A percentile compares a stretch with the other conserved stretches of the same genome.
Conservation (phyloP, 2,113 vertebrate species). For the Tetrax tetrax region DNA sequence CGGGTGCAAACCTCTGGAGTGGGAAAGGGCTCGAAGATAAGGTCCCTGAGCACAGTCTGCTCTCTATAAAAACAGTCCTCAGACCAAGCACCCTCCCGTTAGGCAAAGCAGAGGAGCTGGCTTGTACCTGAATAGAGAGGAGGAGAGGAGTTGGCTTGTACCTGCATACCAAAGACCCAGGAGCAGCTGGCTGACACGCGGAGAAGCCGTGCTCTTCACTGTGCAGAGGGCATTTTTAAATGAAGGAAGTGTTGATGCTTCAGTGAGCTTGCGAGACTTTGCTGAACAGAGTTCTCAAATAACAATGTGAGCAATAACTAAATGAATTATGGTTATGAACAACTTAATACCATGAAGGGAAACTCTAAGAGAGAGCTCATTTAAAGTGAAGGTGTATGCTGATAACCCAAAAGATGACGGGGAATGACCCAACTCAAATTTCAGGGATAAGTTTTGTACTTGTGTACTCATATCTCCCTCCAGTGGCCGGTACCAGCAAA, state of each 20-base stretch:
- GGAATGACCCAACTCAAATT: background rate
- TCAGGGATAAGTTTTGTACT: background rate
- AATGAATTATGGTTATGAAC: background rate
- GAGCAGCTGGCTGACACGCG: background rate
- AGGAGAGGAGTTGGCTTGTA: background rate
- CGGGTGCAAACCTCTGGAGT: background rate
- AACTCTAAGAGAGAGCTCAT: background rate
- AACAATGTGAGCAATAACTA: background rate
- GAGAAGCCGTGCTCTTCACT: background rate
- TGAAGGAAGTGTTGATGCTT: background rate
- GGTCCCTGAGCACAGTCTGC: background rate
- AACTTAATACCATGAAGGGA: background rate
- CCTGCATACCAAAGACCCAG: background rate
- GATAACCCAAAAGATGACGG: background rate
- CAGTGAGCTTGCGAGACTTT: background rate
- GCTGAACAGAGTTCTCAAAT: background rate
- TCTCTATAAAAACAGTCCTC: background rate
- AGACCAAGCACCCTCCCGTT: background rate
- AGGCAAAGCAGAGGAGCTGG: background rate
- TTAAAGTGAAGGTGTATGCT: background rate
- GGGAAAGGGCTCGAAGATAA: background rate
- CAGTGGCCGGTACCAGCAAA: background rate
- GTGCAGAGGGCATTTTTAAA: background rate
- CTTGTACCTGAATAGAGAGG: background rate
- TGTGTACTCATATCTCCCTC: constrained; percentile 14